A percentile compares a stretch with the other conserved stretches of the same genome.
phyloP scores from a whole-genome alignment of 2,113 vertebrate genomes.

The Fukomys damarensis region DNA sequence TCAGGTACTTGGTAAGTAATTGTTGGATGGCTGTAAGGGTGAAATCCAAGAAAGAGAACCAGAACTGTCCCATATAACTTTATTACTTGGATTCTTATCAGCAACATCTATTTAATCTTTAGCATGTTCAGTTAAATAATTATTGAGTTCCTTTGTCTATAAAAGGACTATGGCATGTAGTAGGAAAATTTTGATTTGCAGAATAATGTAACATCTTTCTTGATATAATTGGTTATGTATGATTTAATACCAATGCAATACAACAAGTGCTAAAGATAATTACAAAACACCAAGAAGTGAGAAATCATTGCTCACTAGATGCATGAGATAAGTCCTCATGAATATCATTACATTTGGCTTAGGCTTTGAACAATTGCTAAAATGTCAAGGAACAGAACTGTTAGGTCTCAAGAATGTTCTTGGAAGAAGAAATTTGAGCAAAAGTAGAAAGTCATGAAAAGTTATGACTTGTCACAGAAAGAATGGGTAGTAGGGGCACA shows the following conservation, averaged over 20 bases:
- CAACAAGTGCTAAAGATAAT: not conserved
- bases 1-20: not conserved
- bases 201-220: not conserved
- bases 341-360: not conserved
- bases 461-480: not conserved
- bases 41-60: not conserved
- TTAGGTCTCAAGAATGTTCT: not conserved
- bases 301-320: not conserved
- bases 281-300: not conserved
- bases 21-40: not conserved
- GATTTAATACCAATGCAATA: not conserved
- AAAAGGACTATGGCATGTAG: not conserved
- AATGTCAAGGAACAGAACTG: slow-evolving; percentile 6
- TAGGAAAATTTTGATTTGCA: not conserved
- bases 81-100: not conserved
- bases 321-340: not conserved
- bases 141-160: not conserved
- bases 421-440: not conserved
- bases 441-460: slow-evolving; percentile 46
- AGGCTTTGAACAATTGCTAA: not conserved
- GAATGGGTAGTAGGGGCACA: not conserved
- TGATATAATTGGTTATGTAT: not conserved
- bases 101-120: not conserved
- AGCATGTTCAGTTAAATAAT: not conserved
- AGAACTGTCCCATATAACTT: not conserved